Conservation (phyloP, 2,888 invertebrate species). For the Amphipoea oculea region DNA sequence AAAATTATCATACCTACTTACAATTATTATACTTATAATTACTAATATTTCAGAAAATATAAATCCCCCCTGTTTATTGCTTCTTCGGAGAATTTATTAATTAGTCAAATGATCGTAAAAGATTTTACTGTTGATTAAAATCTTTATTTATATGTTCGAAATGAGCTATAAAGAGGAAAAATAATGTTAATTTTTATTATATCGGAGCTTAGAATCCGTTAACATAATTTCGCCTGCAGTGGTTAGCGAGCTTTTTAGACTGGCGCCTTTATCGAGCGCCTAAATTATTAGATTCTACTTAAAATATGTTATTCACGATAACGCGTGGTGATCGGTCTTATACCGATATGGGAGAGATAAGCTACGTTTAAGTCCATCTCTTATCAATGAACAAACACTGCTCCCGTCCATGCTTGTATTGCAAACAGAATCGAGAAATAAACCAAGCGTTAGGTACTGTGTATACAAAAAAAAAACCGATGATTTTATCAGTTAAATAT, state of each 20-base stretch:
- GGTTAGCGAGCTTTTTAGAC: slow-evolving; percentile 52
- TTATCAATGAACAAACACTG: slow-evolving; percentile 74
- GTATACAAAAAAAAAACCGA: slow-evolving; percentile 55
- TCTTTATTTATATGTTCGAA: slow-evolving; percentile 13
- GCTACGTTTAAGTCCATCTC: slow-evolving; percentile 68
- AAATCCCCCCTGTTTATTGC: slow-evolving; percentile 38
- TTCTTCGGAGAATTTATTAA: slow-evolving; percentile 42
- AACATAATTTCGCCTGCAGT: slow-evolving; percentile 35
- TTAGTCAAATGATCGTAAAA: slow-evolving; percentile 36
- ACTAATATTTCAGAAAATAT: slow-evolving; percentile 16
- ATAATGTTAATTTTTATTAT: background rate
- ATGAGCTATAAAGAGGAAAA: slow-evolving; percentile 3
- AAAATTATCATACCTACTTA: slow-evolving; percentile 4
- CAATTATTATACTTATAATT: too few relatives aligned
- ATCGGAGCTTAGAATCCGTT: slow-evolving; percentile 26
- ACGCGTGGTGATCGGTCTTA: slow-evolving; percentile 67
- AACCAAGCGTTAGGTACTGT: slow-evolving; percentile 49
- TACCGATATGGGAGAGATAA: slow-evolving; percentile 63
- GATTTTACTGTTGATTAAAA: slow-evolving; percentile 24
- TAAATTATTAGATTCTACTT: slow-evolving; percentile 74
- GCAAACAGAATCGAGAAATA: slow-evolving; percentile 62
- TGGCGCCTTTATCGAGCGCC: slow-evolving; percentile 73
- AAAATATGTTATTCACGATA: slow-evolving; percentile 72
- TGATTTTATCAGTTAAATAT: slow-evolving; percentile 65
- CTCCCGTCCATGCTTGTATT: slow-evolving; percentile 65